Conservation (phyloP, 2,888 invertebrate species). For the Loripinus fragilis region DNA sequence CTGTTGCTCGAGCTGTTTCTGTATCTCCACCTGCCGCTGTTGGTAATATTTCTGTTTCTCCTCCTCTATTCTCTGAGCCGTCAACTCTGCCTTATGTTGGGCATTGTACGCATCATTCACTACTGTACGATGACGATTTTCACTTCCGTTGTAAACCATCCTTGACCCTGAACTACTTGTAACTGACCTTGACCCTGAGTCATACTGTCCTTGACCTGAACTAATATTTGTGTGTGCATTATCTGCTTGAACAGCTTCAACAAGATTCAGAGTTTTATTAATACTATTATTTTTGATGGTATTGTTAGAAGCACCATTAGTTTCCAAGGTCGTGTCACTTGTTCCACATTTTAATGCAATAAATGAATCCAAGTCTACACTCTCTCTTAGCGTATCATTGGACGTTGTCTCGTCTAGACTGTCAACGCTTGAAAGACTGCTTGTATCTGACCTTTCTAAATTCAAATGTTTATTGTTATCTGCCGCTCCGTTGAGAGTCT, state of each 20-base stretch:
- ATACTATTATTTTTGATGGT: neutral
- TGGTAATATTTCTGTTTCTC: slow-evolving; percentile 44
- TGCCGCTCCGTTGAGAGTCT: slow-evolving; percentile 50
- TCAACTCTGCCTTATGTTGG: slow-evolving; percentile 38
- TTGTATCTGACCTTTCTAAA: slow-evolving; percentile 58
- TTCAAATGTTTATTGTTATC: slow-evolving; percentile 40
- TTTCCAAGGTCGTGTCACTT: slow-evolving; percentile 2
- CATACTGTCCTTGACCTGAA: neutral
- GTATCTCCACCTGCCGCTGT: slow-evolving; percentile 50
- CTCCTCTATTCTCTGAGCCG: slow-evolving; percentile 18
- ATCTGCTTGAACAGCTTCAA: neutral
- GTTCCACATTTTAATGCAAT: slow-evolving; percentile 37
- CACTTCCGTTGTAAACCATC: neutral
- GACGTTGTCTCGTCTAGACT: slow-evolving; percentile 70
- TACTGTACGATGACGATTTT: slow-evolving; percentile 18
- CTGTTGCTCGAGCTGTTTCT: slow-evolving; percentile 44
- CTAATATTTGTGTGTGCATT: neutral
- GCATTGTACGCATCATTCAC: slow-evolving; percentile 55
- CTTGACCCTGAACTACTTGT: neutral
- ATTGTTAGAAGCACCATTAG: slow-evolving; percentile 28
- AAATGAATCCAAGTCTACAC: slow-evolving; percentile 49
- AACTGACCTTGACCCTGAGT: neutral
- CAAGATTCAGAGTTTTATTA: neutral
- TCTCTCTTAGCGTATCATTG: slow-evolving; percentile 54
- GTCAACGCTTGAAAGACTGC: slow-evolving; percentile 74